Evolutionary conservation across 2,888 invertebrate species (phyloP), one percentile per base, ranked within the genome.

Genomic region (Anagyrus pseudococci): DNA sequence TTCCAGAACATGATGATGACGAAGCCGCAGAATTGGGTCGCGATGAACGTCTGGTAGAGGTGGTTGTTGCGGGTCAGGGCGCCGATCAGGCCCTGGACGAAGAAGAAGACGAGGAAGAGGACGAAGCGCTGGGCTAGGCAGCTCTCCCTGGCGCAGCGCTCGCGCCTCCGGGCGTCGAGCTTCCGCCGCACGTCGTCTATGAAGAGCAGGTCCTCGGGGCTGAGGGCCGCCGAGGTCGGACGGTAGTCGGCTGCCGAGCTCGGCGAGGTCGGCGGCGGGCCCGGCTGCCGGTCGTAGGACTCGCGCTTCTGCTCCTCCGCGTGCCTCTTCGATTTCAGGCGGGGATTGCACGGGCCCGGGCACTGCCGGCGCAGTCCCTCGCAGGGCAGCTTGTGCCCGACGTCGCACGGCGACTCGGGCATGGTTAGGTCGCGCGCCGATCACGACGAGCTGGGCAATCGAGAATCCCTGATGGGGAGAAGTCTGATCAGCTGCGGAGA

Each of bases 11-110:
- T 29, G 26, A 77, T 64, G 7, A 71, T 73, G 57, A 75, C 53
- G 41, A 78, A 59, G 46, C 80, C 80, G 62, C 73, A 77, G 52
- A 79, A 71, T 67, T 78, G 77, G 48, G 74, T 74, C 43, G 73
- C 71, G 20, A 75, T 58, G 57, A 78, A 77, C 33, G 69, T 69
- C 59, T 72, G 72, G 62, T 74, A 79, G 49, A 70, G 68, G 10
- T 66, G 58, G 53, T 70, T 69, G 58, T 70, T 68, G 55, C 68
- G 67, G 2, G 73, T 70, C 37, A 75, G 58, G 26, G 66, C 44
- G 23, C 72, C 72, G 26, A 75, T 60, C 20, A 26, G 40, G 2
- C 8, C 73, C 17, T 29, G 70, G 25, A 52, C 72, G 66, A 60
- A 59, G 52, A 70, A 52, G 58, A 75, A 73, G 26, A 74, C 58